phyloP scores from a whole-genome alignment of 2,888 invertebrate species.

The Tupiocoris notatus region DNA sequence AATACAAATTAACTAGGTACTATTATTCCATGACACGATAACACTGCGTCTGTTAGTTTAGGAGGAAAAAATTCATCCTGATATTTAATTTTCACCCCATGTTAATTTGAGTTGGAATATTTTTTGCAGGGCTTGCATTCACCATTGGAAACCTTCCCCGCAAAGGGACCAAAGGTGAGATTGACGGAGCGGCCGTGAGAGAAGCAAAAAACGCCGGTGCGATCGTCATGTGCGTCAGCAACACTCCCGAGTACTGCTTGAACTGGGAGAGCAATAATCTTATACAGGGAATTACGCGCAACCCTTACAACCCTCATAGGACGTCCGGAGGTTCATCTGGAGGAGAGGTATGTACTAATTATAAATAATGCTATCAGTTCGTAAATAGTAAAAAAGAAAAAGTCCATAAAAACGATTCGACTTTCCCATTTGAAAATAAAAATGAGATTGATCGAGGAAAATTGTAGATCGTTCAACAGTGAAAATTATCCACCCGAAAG shows the following conservation, averaged over 20 bases:
- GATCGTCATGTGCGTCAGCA: constrained; percentile 79
- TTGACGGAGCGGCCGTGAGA: constrained; percentile 68
- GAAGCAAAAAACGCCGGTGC: constrained; percentile 69
- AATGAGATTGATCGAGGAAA: neutral
- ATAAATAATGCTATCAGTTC: neutral
- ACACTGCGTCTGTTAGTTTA: too few relatives aligned
- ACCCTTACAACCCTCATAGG: constrained; percentile 74
- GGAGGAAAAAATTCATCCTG: too few relatives aligned
- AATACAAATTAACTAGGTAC: too few relatives aligned
- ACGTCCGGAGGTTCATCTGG: constrained; percentile 88
- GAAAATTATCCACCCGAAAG: too few relatives aligned
- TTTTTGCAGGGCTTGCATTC: constrained; percentile 44
- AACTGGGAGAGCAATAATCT: constrained; percentile 83
- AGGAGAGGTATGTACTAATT: constrained; percentile 62
- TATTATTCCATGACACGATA: too few relatives aligned
- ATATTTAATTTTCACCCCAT: too few relatives aligned
- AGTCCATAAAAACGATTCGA: too few relatives aligned
- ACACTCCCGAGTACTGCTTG: constrained; percentile 83
- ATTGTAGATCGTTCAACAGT: too few relatives aligned
- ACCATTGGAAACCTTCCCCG: constrained; percentile 45
- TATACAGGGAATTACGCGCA: constrained; percentile 73
- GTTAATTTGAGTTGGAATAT: too few relatives aligned
- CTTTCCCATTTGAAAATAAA: neutral
- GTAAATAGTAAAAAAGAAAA: too few relatives aligned
- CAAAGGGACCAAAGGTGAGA: constrained; percentile 44